Evolutionary conservation across 2,888 invertebrate genomes (phyloP), one percentile per base, ranked within the genome.

Genomic region (Drosophila eohydei): DNA sequence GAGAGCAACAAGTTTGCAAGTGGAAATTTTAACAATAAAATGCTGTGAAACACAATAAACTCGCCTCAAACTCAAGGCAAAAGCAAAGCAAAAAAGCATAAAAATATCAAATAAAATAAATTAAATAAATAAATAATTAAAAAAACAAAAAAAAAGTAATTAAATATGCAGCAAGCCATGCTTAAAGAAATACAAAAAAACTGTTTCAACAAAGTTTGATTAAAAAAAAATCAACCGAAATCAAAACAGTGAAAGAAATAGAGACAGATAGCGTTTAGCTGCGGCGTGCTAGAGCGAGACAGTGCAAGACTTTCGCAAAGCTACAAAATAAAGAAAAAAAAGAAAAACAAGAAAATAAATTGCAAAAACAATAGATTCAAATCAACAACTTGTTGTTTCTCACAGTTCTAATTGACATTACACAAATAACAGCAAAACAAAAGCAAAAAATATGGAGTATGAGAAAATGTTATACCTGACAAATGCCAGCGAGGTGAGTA

Each of bases 11-110:
- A 82, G 89, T 82, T 89, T 88, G 86, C 85, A 78, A 89, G 86
- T 86, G 88, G 88, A 89, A 88, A 88, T 71, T 87, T 89, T 83
- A 86, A 83, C 75, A 88, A 85, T 81, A 83, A 85, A 89, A 80
- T 79, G 78, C 78, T 80, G 87, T 89, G 83, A 79, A 88, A 78
- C 60, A 78, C 60, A 74, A 64, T 61, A 69, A 80, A 81, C 78
- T 74, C 51, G 72, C 72, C 73, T 55, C 59, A 67, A 34, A 46
- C 64, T 58, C 71, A 82, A 77, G 83, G 81, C 86, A 81, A 71
- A 28, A 28, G 26, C 55, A 72, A 63, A 58, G 70, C 38, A 14
- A 66, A 62, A 71, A 64, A 54, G 28, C 28, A 54, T 26, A 54
- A 58, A 67, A 59, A 32, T 56, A 14, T 8, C n/a, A 60, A 50